phyloP scores from a whole-genome alignment of 2,888 invertebrate species.

The Hypolimnas misippus region DNA sequence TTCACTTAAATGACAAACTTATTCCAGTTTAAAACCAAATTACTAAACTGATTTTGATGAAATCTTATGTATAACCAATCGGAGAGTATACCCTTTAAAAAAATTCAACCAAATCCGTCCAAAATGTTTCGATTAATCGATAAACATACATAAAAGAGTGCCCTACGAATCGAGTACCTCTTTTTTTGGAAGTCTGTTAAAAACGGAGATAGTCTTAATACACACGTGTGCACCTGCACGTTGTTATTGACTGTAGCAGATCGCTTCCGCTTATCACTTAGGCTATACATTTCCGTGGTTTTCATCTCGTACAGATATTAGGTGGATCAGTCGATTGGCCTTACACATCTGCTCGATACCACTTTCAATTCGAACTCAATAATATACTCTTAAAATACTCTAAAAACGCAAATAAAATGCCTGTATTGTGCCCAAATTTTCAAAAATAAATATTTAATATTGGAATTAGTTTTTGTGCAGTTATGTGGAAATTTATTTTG shows the following conservation, averaged over 20 bases:
- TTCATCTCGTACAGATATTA: slow-evolving; percentile 35
- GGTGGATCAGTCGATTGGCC: slow-evolving; percentile 28
- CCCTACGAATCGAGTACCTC: no score
- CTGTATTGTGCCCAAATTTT: no score
- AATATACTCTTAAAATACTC: background rate
- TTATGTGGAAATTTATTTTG: slow-evolving; percentile 25
- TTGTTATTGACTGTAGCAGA: background rate
- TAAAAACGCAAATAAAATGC: background rate
- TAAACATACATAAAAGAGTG: no score
- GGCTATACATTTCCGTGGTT: slow-evolving; percentile 16
- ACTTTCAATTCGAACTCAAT: background rate
- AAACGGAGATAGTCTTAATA: no score
- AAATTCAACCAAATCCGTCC: no score
- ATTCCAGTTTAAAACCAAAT: no score
- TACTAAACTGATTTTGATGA: no score
- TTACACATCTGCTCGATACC: slow-evolving; percentile 19
- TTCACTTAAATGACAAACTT: no score
- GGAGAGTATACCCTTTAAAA: no score
- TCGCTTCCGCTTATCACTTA: slow-evolving; percentile 19
- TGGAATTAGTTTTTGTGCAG: background rate
- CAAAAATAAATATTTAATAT: background rate
- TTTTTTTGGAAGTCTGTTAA: no score
- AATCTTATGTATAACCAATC: no score
- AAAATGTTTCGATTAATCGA: no score
- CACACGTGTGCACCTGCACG: background rate